Conservation (phyloP, 2,113 vertebrate genomes). For the Amia ocellicauda region DNA sequence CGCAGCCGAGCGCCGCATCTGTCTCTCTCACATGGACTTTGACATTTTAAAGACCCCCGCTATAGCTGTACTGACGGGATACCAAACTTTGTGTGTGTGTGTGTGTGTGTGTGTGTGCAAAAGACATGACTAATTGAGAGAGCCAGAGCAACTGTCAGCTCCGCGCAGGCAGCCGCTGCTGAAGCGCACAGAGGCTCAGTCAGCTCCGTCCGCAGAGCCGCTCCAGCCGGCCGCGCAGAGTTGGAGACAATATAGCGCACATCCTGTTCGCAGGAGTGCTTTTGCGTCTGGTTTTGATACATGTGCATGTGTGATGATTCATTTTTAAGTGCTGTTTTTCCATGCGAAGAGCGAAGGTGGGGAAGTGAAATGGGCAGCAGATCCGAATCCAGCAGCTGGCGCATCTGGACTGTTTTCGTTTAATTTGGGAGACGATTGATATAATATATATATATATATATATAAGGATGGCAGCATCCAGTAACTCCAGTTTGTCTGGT, state of each 20-base stretch:
- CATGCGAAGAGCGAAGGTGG: conserved; percentile 9
- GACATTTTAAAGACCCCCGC: neutral
- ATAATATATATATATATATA: too few relatives aligned
- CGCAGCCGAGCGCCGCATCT: conserved; percentile 10
- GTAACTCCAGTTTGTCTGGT: conserved; percentile 94
- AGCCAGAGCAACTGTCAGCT: neutral
- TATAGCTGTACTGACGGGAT: neutral
- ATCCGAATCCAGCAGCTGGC: conserved; percentile 40
- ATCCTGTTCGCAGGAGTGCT: neutral
- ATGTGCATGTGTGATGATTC: too few relatives aligned
- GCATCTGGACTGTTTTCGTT: conserved; percentile 54
- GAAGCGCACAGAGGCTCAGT: too few relatives aligned
- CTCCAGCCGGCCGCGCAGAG: neutral
- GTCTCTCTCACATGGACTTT: conserved; percentile 8
- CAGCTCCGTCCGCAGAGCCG: neutral
- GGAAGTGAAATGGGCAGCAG: conserved; percentile 54
- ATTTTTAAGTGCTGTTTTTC: too few relatives aligned
- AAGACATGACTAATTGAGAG: neutral
- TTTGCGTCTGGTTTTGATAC: neutral
- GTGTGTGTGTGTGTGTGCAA: too few relatives aligned
- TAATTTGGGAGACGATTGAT: conserved; percentile 50
- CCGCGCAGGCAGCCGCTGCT: conserved; percentile 29
- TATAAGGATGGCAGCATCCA: conserved; percentile 88
- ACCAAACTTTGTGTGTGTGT: too few relatives aligned
- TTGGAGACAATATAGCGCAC: neutral